Base-by-base conservation (phyloP, 2,888 invertebrate genomes). In the Agonopterix alstromeriana region DNA sequence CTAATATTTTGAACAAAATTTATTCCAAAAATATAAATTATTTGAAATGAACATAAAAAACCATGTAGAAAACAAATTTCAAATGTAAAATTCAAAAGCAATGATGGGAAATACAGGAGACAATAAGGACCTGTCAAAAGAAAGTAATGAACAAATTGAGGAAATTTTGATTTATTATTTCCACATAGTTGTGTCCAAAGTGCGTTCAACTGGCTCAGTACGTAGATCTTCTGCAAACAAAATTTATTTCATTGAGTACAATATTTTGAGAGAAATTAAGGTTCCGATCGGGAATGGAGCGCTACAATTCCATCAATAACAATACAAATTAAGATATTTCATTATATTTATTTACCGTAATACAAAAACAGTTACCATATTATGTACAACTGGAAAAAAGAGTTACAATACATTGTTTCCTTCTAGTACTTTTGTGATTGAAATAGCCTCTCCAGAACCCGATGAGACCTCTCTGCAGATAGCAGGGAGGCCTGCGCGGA, bases 361-460 rank as follows among this genome's bases (percentile, higher is more conserved):
- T 88, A 88, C 87, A 88, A 88, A 86, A 86, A 87, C 87, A 87
- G 86, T 84, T 86, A 86, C 79, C 80, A 84, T 83, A 80, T 91
- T 78, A 87, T 92, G 81, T 88, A 88, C 87, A 88, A 82, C 76
- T 84, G 83, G 83, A 87, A 85, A 74, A 63, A 70, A 79, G 65
- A 77, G 91, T 79, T 87, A 82, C 81, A 86, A 84, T 86, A 84
- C 82, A 83, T 89, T 76, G 75, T 90, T 90, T 90, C 89, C 93
- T 91, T 90, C 93, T 92, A 90, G 91, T 91, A 86, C 92, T 91
- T 90, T 93, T 94, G 90, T 92, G 91, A 91, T 92, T 94, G 90
- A 93, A 94, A 92, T 91, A 94, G 90, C 94, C 94, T 90, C 91
- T 93, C 94, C 94, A 94, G 90, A 91, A 91, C 88, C 94, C 93